Base-by-base conservation (phyloP, 2,113 vertebrate genomes). In the Galeopterus variegatus region DNA sequence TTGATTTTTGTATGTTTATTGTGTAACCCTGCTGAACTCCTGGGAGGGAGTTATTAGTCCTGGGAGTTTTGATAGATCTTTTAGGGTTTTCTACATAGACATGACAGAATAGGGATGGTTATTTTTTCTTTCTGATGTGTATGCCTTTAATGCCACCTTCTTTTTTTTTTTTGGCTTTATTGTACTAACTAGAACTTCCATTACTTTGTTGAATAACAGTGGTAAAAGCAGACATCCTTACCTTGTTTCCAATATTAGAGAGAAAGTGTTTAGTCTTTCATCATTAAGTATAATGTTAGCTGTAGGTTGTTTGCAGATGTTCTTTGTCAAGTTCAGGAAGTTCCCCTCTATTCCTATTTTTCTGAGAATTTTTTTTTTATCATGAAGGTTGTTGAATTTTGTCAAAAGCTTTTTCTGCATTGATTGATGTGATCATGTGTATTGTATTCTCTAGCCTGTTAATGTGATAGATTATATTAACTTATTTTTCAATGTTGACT, bases 321-420 rank as follows among this genome's bases (percentile, higher is more conserved):
- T 86, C 8, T 94, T 73, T 82, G 73, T 94, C 50, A 94, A 52
- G 26, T 80, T 80, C 64, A 62, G 33, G 45, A 50, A 88, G 33
- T 88, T 88, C 23, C 45, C 13, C 13, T 94, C 26, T 80, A 62
- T 26, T 79, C 41, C 62, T 28, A 5, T 85, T 79, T 90, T 62
- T 62, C 24, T 79, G 36, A 85, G 72, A 52, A 62, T 84, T 70
- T 95, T 86, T 19, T 84, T 70, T 95, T 86, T 19, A 54, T 86
- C 28, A 72, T 41, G 64, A 64, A 54, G 19, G 19, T 1, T 86
- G 33, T 86, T 91, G 64, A 91, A 70, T 70, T 45, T 62, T 86
- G 54, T 54, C 45, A 72, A 31, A 85, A 54, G 41, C 0, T n/a
- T 70, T 77, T 67, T 58, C n/a, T 60, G 50, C 33, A 31, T 52